Evolutionary conservation across 1,140 invertebrate species (phyloP), one percentile per base, ranked within the genome.

Genomic region (Temnothorax curvispinosus): DNA sequence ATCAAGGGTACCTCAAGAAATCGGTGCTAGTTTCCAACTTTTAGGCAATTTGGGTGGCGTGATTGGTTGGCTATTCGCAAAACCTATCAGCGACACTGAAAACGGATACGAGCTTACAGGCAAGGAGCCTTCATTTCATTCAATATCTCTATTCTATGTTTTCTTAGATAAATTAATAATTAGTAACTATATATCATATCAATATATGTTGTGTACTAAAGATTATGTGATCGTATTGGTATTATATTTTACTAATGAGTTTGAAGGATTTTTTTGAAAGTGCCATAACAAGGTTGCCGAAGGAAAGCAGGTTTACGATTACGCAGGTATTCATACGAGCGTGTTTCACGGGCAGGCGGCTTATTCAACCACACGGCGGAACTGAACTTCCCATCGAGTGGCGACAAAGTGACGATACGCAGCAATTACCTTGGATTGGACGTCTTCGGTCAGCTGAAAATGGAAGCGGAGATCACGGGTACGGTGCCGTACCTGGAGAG

Each of bases 21-120:
- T 99, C 47, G 99, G 98, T 0, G 96, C 96, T 21, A 97, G 97
- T 91, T 95, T 99, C 87, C 98, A 99, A 93, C 96, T 98, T 27
- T 95, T 99, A 0, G 97, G 97, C 84, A 96, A 97, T 6, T 94
- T 99, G 5, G 98, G 98, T 4, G 96, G 96, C 27, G 96, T 98
- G 0, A 97, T 99, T 69, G 98, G 98, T 11, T 99, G 98, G 98
- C 94, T 99, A 0, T 99, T 99, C 94, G 98, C 99, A 7, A 97
- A 97, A 91, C 97, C 97, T 1, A 95, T 97, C 32, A 96, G 96
- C 4, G 95, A 96, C 11, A 97, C 97, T 0, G 96, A 96, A 50
- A 99, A 99, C 95, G 99, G 99, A 56, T 99, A 98, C 93, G 97
- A 98, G 94, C 93, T 98, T 4, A 97, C 97, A 89, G 97, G 97